Conservation (phyloP, 1,140 invertebrate species). For the Drosophila baimaii region DNA sequence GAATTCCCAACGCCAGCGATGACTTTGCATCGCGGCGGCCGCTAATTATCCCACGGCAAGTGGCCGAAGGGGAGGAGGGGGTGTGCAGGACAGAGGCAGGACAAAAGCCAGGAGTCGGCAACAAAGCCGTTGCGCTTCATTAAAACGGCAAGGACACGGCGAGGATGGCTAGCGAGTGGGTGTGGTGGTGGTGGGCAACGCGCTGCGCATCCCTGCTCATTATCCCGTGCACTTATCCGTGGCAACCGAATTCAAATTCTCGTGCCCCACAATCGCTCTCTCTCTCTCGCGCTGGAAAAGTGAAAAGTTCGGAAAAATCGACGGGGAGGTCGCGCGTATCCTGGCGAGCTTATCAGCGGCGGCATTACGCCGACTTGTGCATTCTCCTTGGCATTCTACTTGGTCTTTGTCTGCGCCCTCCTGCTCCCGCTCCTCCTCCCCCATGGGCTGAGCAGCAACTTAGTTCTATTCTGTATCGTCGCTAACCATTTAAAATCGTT, state of each 20-base stretch:
- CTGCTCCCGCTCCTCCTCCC: no score
- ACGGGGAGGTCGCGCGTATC: constrained; percentile 42
- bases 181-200: not conserved
- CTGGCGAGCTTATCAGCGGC: constrained; percentile 70
- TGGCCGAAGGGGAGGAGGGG: not conserved
- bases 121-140: constrained; percentile 81
- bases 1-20: constrained; percentile 72
- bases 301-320: constrained; percentile 34
- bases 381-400: constrained; percentile 39
- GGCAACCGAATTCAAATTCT: constrained; percentile 67
- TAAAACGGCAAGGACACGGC: constrained; percentile 75
- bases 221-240: constrained; percentile 75
- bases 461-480: constrained; percentile 57
- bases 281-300: constrained; percentile 69
- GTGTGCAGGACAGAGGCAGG: not conserved
- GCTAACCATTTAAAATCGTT: constrained; percentile 56
- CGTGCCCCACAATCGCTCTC: constrained; percentile 38
- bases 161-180: not conserved
- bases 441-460: constrained; percentile 45
- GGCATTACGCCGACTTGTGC: constrained; percentile 63
- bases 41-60: constrained; percentile 76
- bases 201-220: constrained; percentile 52
- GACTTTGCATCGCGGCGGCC: constrained; percentile 73
- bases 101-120: constrained; percentile 52
- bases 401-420: constrained; percentile 24